Base-by-base conservation (phyloP, 2,888 invertebrate species). In the Diarsia brunnea region DNA sequence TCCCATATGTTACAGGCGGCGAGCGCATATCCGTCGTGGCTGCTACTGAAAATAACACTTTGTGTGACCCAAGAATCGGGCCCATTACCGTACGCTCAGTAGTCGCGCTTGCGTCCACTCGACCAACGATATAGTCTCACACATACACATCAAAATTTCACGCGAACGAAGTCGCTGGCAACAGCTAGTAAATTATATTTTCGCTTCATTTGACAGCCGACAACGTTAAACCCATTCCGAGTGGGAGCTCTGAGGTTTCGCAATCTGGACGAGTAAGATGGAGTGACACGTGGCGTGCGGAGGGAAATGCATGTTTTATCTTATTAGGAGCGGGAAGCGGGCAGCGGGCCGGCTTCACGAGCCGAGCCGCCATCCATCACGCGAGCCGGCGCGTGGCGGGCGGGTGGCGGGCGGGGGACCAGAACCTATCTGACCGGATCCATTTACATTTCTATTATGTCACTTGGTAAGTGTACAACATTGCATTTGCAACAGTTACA, bases 201-300 rank as follows among this genome's bases (percentile, higher is more conserved):
- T 51, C 49, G 49, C 49, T 75, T 75, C 76, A 74, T 75, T 74
- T 51, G 51, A 75, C 63, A 45, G 74, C 63, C 38, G 27, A 58
- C 65, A 55, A 76, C 55, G 47, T 49, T 75, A 47, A 65, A 19
- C 58, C 55, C 19, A n/a, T 43, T 49, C 24, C 47, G 0, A 77
- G 55, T 49, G 55, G 38, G 27, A 49, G 67, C 67, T 43, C 55
- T 19, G 55, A 77, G 66, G 47, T 65, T 63, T 38, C 47, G 24
- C 77, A 49, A 58, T 58, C 43, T 77, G 77, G 45, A 16, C 38
- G 53, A 65, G 77, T 64, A 65, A 76, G 75, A 47, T 38, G 38
- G 75, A 74, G 74, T 74, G 74, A 61, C 73, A 21, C 60, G 75
- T 51, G 73, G 60, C 45, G 31, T 55, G 77, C 16, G 21, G 60